These are phyloP conservation scores for Gadus chalcogrammus DNA, from an alignment of 2,113 vertebrate genomes.

Conservation along the genomic window DNA sequence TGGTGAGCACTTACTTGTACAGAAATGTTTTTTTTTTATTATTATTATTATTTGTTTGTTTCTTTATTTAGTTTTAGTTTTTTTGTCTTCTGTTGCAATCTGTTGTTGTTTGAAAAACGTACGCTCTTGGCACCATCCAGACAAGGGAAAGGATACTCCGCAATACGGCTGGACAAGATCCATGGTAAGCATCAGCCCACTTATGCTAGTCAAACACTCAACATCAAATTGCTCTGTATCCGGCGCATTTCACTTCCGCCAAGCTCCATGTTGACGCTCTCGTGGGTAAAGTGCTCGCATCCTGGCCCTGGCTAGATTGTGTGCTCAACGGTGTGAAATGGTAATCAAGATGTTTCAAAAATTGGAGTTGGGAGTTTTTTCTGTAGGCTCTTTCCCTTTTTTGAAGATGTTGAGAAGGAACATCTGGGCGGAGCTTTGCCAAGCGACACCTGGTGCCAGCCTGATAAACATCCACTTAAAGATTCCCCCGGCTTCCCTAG, in stretches of 20 bases:
- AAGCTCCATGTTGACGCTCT: slow-evolving; percentile 23
- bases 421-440: slow-evolving; percentile 61
- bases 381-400: slow-evolving; percentile 30
- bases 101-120: slow-evolving; percentile 32
- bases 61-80: slow-evolving; percentile 27
- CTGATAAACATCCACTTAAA: slow-evolving; percentile 50
- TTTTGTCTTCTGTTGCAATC: slow-evolving; percentile 49
- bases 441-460: slow-evolving; percentile 54
- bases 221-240: slow-evolving; percentile 10
- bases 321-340: slow-evolving; percentile 20
- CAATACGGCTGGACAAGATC: slow-evolving; percentile 22
- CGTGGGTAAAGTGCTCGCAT: slow-evolving; percentile 14
- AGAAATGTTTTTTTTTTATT: slow-evolving; percentile 58
- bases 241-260: slow-evolving; percentile 19
- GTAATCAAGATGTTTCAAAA: slow-evolving; percentile 26
- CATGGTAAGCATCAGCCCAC: slow-evolving; percentile 39
- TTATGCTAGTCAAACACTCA: slow-evolving; percentile 8
- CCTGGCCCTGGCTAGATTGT: slow-evolving; percentile 13
- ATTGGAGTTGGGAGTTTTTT: slow-evolving; percentile 12
- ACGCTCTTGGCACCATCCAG: slow-evolving; percentile 45
- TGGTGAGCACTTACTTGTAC: slow-evolving; percentile 74
- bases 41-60: slow-evolving; percentile 20
- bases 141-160: slow-evolving; percentile 17
- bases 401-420: slow-evolving; percentile 36
- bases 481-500: slow-evolving; percentile 34